Evolutionary conservation across 2,888 invertebrate species (phyloP).

Genomic region (Euspilapteryx auroguttella): DNA sequence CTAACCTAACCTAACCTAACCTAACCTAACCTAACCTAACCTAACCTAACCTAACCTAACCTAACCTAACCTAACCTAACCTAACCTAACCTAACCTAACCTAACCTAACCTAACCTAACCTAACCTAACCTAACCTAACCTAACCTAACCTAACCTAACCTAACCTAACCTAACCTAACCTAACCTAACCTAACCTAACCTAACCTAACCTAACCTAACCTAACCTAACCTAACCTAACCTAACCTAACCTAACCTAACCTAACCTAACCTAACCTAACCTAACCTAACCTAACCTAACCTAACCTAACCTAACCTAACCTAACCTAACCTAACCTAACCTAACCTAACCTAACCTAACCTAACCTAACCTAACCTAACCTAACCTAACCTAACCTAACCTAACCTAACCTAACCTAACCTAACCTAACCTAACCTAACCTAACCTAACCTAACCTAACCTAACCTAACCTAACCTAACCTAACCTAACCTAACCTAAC

Average conservation of each 20-base stretch:
- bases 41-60: slow-evolving; percentile 6
- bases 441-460: background rate
- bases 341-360: background rate
- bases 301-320: background rate
- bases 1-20: slow-evolving; percentile 6
- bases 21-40: slow-evolving; percentile 6
- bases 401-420: background rate
- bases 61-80: slow-evolving; percentile 6
- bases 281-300: slow-evolving; percentile 5
- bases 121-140: slow-evolving; percentile 6
- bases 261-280: slow-evolving; percentile 3
- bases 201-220: slow-evolving; percentile 5
- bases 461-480: background rate
- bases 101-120: slow-evolving; percentile 5
- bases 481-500: background rate
- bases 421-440: background rate
- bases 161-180: slow-evolving; percentile 5
- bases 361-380: background rate
- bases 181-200: slow-evolving; percentile 4
- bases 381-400: background rate
- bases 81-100: slow-evolving; percentile 6
- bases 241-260: slow-evolving; percentile 5
- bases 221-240: slow-evolving; percentile 5
- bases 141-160: slow-evolving; percentile 6
- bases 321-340: background rate